Conservation (phyloP, 2,888 invertebrate genomes). For the Trichacis sp. region DNA sequence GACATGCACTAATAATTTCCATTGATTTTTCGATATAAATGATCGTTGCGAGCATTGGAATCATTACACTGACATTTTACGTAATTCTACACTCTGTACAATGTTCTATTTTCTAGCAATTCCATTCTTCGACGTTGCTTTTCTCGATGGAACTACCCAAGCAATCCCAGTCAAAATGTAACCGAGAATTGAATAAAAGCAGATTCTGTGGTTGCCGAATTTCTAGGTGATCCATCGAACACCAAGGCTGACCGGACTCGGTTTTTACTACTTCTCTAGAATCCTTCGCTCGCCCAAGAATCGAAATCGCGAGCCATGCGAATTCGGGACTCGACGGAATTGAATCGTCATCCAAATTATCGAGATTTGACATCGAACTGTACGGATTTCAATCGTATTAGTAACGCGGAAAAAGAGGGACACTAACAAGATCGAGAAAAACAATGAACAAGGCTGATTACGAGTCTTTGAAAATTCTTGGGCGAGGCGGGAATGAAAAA, state of each 20-base stretch:
- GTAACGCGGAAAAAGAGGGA: background rate
- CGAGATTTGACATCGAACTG: no score
- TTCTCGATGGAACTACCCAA: no score
- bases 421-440: background rate
- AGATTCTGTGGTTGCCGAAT: background rate
- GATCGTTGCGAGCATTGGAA: slow-evolving; percentile 33
- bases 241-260: slow-evolving; percentile 47
- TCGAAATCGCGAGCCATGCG: background rate
- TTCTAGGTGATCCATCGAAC: slow-evolving; percentile 13
- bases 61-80: slow-evolving; percentile 28
- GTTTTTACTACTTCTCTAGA: slow-evolving; percentile 45
- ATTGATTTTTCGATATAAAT: slow-evolving; percentile 30
- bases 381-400: no score
- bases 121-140: no score
- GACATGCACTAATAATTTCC: slow-evolving; percentile 28
- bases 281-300: slow-evolving; percentile 14
- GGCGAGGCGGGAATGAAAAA: slow-evolving; percentile 2
- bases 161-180: no score
- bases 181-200: no score
- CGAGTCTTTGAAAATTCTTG: background rate
- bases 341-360: no score
- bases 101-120: slow-evolving; percentile 5
- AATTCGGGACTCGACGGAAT: no score
- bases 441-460: background rate
- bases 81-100: slow-evolving; percentile 19